These are phyloP conservation scores for Nomada ferruginata DNA, from an alignment of 2,888 invertebrate genomes.

Conservation along the genomic window DNA sequence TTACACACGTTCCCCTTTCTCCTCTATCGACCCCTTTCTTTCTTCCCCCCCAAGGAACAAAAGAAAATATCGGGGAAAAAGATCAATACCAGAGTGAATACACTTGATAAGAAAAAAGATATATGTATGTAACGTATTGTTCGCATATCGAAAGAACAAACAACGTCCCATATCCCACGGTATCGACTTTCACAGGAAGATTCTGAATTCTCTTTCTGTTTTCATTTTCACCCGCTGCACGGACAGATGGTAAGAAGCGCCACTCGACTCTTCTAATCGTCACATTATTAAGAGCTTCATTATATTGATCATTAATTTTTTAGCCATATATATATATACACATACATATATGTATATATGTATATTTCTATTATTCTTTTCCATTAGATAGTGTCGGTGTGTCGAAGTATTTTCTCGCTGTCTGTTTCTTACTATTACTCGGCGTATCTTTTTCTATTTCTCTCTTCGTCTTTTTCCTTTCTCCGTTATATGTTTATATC, in stretches of 20 bases:
- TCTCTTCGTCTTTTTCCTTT: neutral
- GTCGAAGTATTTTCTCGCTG: slow-evolving; percentile 70
- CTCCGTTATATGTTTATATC: neutral
- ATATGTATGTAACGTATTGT: neutral
- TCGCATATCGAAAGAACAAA: neutral
- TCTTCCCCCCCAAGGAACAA: neutral
- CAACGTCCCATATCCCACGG: slow-evolving; percentile 20
- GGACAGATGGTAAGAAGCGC: slow-evolving; percentile 84
- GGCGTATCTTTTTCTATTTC: slow-evolving; percentile 18
- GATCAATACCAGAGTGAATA: neutral
- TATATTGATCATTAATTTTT: slow-evolving; percentile 72
- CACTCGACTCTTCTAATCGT: slow-evolving; percentile 77
- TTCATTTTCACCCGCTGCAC: slow-evolving; percentile 78
- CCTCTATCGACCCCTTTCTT: neutral
- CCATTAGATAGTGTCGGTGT: slow-evolving; percentile 77
- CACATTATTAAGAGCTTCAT: slow-evolving; percentile 80
- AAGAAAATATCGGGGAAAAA: neutral
- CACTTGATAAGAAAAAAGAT: neutral
- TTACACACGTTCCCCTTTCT: neutral
- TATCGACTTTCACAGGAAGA: slow-evolving; percentile 59
- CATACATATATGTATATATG: neutral
- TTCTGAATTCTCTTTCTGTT: slow-evolving; percentile 73
- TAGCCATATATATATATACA: slow-evolving; percentile 51
- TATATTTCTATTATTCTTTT: slow-evolving; percentile 41
- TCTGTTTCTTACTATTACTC: neutral